Conservation (phyloP, 2,888 invertebrate genomes). For the Euplagia quadripunctaria region DNA sequence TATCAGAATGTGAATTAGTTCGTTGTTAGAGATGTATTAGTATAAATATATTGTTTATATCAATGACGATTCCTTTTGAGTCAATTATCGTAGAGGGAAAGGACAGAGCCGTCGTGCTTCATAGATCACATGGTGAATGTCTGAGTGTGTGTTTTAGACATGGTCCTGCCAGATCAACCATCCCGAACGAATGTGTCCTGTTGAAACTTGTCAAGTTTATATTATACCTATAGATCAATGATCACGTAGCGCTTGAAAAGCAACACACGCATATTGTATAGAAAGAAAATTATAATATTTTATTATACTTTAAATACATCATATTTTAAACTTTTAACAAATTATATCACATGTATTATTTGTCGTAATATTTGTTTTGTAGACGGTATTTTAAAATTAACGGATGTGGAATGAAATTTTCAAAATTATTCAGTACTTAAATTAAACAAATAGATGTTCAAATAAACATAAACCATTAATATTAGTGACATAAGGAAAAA, state of each 20-base stretch:
- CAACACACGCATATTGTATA: conserved; percentile 27
- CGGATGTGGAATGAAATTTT: background rate
- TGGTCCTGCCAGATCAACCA: conserved; percentile 1
- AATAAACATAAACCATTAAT: too few relatives aligned
- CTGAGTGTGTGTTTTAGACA: conserved; percentile 27
- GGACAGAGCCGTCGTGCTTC: conserved; percentile 64
- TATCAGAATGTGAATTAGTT: conserved; percentile 78
- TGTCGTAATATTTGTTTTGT: background rate
- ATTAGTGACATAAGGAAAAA: background rate
- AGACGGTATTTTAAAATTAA: background rate
- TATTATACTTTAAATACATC: too few relatives aligned
- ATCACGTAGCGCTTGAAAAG: conserved; percentile 53
- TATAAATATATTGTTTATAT: conserved; percentile 65
- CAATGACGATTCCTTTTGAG: conserved; percentile 84
- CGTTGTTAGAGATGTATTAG: conserved; percentile 66
- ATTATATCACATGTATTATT: background rate
- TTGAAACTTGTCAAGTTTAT: conserved; percentile 9
- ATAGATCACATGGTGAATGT: conserved; percentile 52
- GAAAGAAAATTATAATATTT: background rate
- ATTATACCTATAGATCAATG: conserved; percentile 7
- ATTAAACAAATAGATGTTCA: background rate
- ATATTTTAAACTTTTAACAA: too few relatives aligned
- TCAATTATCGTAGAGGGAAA: conserved; percentile 81
- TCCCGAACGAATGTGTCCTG: background rate
- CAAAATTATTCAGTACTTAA: background rate